phyloP scores from a whole-genome alignment of 1,140 invertebrate genomes.

The Cepaea nemoralis region DNA sequence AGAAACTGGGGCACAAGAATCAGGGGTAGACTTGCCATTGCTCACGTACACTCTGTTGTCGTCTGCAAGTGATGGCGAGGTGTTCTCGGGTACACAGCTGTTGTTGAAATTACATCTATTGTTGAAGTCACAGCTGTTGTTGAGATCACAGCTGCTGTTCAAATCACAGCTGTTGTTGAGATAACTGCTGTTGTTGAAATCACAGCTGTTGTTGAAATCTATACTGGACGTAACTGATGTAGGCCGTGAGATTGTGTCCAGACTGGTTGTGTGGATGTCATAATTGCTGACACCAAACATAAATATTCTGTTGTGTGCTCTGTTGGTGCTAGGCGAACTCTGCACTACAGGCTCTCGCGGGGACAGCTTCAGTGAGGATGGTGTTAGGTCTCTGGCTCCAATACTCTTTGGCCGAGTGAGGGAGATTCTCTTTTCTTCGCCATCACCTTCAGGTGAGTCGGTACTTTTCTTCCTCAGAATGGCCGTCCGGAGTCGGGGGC shows the following conservation, averaged over 20 bases:
- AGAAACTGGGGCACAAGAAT: too few relatives aligned
- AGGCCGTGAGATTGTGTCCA: not conserved
- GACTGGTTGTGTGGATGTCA: not conserved
- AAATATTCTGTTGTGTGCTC: not conserved
- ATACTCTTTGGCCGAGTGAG: not conserved
- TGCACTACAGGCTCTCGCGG: not conserved
- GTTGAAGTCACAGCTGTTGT: too few relatives aligned
- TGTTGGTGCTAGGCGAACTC: not conserved
- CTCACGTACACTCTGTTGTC: too few relatives aligned
- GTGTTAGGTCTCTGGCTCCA: not conserved
- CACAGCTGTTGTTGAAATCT: not conserved
- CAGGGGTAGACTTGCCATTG: too few relatives aligned
- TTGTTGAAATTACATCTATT: too few relatives aligned
- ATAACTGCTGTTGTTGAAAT: not conserved
- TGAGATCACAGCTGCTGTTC: too few relatives aligned
- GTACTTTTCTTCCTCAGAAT: constrained; percentile 31
- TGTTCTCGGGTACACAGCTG: too few relatives aligned
- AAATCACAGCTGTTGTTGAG: not conserved
- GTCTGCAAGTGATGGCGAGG: too few relatives aligned
- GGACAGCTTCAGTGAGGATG: not conserved
- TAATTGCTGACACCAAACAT: not conserved
- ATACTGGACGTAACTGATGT: not conserved
- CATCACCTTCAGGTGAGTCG: not conserved
- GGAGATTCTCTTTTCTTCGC: not conserved
- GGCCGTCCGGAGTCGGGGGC: constrained; percentile 9